Percentiles rank a stretch among this genome's conserved stretches.
These are phyloP conservation scores for Pseudoips prasinana DNA, from an alignment of 2,888 invertebrate species.

Conservation along the genomic window DNA sequence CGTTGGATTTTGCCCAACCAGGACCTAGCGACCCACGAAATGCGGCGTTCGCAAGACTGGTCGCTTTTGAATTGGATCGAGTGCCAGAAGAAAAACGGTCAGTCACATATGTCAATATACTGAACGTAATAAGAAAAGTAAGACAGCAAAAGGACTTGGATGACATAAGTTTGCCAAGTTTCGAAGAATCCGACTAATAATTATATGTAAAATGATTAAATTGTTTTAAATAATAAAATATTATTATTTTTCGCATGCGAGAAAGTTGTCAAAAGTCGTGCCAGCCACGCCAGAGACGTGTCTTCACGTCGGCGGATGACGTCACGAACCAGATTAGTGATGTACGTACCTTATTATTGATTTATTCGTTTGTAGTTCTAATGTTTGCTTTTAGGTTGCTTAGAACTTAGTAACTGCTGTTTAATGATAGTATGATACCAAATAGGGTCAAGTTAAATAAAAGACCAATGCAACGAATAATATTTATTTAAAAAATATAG, in stretches of 20 bases:
- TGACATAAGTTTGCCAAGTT: constrained; percentile 4
- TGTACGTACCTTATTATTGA: constrained; percentile 5
- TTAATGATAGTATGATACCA: constrained; percentile 6
- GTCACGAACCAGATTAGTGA: constrained; percentile 3
- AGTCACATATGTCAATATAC: constrained; percentile 7
- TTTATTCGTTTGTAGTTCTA: constrained; percentile 5
- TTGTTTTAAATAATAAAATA: constrained; percentile 3
- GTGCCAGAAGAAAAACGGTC: constrained; percentile 11
- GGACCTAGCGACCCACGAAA: constrained; percentile 13
- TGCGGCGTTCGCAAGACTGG: constrained; percentile 9
- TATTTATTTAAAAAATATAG: constrained; percentile 8
- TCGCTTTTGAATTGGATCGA: constrained; percentile 11
- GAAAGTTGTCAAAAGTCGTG: constrained; percentile 4
- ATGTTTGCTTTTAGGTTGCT: constrained; percentile 5
- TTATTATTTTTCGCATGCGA: constrained; percentile 5
- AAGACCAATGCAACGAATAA: constrained; percentile 5
- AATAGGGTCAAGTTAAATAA: constrained; percentile 6
- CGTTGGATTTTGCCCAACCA: constrained; percentile 1
- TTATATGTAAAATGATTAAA: constrained; percentile 4
- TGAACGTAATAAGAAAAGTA: constrained; percentile 11
- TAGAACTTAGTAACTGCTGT: constrained; percentile 4
- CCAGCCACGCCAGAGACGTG: constrained; percentile 4
- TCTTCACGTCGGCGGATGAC: constrained; percentile 4
- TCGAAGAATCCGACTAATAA: constrained; percentile 3
- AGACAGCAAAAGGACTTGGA: constrained; percentile 5